Conservation (phyloP, 2,113 vertebrate genomes). For the Xiphias gladius region DNA sequence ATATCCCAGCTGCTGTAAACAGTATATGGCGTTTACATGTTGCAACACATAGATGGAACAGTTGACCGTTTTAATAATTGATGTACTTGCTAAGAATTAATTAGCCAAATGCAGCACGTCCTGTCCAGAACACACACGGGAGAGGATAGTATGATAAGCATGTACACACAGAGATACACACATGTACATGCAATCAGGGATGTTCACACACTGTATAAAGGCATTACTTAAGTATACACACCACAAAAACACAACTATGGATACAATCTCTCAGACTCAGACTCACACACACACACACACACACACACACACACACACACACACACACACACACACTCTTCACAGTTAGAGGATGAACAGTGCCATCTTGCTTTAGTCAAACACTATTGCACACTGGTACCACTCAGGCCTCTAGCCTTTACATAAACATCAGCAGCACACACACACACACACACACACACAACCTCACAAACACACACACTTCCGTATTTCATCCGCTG, state of each 20-base stretch:
- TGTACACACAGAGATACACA: slow-evolving; percentile 5
- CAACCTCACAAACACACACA: slow-evolving; percentile 56
- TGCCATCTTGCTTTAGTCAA: slow-evolving; percentile 72
- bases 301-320: slow-evolving; percentile 12
- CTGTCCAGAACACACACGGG: slow-evolving; percentile 20
- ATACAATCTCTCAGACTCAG: slow-evolving; percentile 28
- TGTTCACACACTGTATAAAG: slow-evolving; percentile 5
- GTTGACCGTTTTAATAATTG: slow-evolving; percentile 61
- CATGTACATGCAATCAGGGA: background rate
- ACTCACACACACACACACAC: background rate
- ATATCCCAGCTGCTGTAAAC: slow-evolving; percentile 31
- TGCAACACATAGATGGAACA: slow-evolving; percentile 51
- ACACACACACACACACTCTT: background rate
- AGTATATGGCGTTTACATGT: slow-evolving; percentile 47
- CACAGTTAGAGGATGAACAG: slow-evolving; percentile 67
- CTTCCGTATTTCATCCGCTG: slow-evolving; percentile 53
- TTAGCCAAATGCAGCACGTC: slow-evolving; percentile 42
- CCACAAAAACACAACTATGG: slow-evolving; percentile 16
- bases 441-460: slow-evolving; percentile 50
- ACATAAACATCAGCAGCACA: slow-evolving; percentile 39
- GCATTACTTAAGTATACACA: slow-evolving; percentile 13
- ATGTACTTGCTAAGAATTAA: slow-evolving; percentile 58
- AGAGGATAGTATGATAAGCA: background rate
- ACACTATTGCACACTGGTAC: slow-evolving; percentile 49
- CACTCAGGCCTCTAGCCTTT: slow-evolving; percentile 33